Conservation (phyloP, 2,888 invertebrate species). For the Napeogenes inachia region DNA sequence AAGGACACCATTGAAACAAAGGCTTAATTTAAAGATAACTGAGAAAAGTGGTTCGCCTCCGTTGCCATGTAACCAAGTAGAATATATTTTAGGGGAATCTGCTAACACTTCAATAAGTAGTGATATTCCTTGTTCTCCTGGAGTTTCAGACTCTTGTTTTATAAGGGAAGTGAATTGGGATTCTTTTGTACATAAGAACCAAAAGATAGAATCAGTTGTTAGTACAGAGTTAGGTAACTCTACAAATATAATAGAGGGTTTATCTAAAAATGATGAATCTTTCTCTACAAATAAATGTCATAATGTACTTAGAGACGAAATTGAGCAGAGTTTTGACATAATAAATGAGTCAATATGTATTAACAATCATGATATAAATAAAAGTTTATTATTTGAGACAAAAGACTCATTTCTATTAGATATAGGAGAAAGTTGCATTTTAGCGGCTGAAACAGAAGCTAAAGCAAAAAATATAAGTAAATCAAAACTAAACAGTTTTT, state of each 20-base stretch:
- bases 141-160: constrained; percentile 40
- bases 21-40: constrained; percentile 27
- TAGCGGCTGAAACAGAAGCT: constrained; percentile 32
- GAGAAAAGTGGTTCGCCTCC: constrained; percentile 58
- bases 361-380: constrained; percentile 44
- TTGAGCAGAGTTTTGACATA: constrained; percentile 68
- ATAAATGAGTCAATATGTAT: constrained; percentile 74
- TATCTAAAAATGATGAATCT: constrained; percentile 28
- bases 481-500: constrained; percentile 73
- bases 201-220: constrained; percentile 31
- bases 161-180: constrained; percentile 45
- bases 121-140: constrained; percentile 54
- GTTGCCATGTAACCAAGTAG: constrained; percentile 67
- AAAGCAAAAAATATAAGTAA: constrained; percentile 32
- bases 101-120: constrained; percentile 42
- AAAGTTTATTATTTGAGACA: constrained; percentile 53
- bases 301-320: constrained; percentile 44
- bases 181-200: constrained; percentile 41
- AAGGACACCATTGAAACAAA: constrained; percentile 42
- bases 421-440: constrained; percentile 52
- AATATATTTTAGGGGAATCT: constrained; percentile 56
- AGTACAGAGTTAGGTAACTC: constrained; percentile 27
- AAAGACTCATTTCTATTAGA: constrained; percentile 66
- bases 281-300: constrained; percentile 33
- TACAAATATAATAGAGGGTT: constrained; percentile 1